Base-by-base conservation (phyloP, 37 sponge, comb jelly and placozoan genomes). In the Dysidea cf. avara region DNA sequence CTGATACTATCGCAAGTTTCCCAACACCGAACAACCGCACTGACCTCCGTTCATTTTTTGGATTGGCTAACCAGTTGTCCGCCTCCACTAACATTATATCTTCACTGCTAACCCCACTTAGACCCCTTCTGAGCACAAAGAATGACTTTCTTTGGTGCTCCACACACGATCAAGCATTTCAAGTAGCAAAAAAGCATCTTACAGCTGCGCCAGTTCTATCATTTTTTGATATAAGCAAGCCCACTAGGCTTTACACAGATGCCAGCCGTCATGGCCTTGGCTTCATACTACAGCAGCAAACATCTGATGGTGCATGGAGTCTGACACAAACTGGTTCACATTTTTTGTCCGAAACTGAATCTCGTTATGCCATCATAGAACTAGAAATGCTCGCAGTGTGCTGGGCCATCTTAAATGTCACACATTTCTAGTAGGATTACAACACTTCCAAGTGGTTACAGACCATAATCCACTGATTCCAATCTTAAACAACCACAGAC, bases 291-390 rank as follows among this genome's bases (percentile, higher is more conserved):
- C 25, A 49, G 18, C 78, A 75, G n/a, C 40, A 38, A 21, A 34
- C 21, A 61, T 35, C 50, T 2, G 50, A 39, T 20, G 76, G 32
- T 7, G 28, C 38, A 6, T 78, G 79, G 79, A 18, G 11, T 47
- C 7, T 68, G 1, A 39, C 62, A 2, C 80, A 79, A 17, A 62
- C 71, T 3, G 80, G 71, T 35, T 70, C 63, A 0, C n/a, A 64
- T 20, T 78, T 78, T 36, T 35, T 77, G 28, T 55, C 78, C 4
- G 68, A 77, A 43, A 33, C 68, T 1, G 69, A 78, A 39, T 35
- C 51, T 30, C 26, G 79, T 22, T 67, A 78, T 37, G 69, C 68
- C 24, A 53, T 80, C 38, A 80, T 79, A 32, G 80, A 79, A 49
- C 53, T 79, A 9, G 81, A 80, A 61, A 24, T 74, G 35, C 43